These are phyloP conservation scores for Cassiopea xamachana DNA, from an alignment of 30 jellyfish, hydroid and myxozoan genomes.

Conservation along the genomic window DNA sequence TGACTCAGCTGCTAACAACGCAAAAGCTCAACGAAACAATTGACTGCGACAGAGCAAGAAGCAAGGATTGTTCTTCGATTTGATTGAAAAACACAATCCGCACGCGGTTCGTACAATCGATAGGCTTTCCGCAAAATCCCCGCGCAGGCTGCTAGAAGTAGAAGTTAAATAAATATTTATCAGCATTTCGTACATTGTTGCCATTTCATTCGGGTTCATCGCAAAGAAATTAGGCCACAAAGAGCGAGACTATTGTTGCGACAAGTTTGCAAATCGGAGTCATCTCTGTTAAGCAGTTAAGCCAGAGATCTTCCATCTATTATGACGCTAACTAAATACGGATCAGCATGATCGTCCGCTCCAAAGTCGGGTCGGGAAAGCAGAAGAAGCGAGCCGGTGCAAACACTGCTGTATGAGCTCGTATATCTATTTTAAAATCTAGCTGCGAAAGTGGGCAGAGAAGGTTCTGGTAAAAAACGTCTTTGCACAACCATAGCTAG, in stretches of 20 bases:
- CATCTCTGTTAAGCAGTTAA: constrained; percentile 9
- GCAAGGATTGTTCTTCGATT: too few species aligned
- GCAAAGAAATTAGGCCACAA: background rate
- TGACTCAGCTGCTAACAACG: too few species aligned
- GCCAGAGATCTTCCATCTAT: constrained; percentile 20
- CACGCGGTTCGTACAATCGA: background rate
- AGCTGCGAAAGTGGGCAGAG: too few species aligned
- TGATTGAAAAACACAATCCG: too few species aligned
- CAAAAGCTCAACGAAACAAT: too few species aligned
- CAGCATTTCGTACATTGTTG: background rate
- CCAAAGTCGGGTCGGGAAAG: background rate
- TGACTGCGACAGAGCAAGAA: too few species aligned
- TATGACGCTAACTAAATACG: constrained; percentile 5
- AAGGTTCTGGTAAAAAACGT: too few species aligned
- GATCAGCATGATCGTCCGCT: background rate
- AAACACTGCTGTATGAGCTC: too few species aligned
- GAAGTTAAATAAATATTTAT: background rate
- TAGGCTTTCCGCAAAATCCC: background rate
- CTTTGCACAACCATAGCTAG: too few species aligned
- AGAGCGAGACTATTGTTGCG: background rate
- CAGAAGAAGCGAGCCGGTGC: too few species aligned
- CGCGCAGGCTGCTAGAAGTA: background rate
- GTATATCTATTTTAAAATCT: too few species aligned
- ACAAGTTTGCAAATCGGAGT: constrained; percentile 4
- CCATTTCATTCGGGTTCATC: background rate